These are phyloP conservation scores for Crotophaga sulcirostris DNA, from an alignment of 2,113 vertebrate species.

Conservation along the genomic window DNA sequence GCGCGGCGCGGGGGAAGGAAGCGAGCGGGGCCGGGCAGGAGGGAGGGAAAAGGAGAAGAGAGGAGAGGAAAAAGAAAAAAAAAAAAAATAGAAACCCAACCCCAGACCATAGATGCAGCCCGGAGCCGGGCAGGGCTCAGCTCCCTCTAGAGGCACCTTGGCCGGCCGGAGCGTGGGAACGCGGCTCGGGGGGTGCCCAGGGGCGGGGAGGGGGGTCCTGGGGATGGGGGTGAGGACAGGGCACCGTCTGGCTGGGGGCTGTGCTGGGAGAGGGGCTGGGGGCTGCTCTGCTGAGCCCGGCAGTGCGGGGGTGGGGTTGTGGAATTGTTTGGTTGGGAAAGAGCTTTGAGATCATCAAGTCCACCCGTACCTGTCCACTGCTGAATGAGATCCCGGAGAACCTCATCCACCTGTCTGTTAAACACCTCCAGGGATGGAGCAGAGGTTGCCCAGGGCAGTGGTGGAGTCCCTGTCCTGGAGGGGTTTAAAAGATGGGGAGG, in stretches of 20 bases:
- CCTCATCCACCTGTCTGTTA: too few species aligned
- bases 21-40: not conserved
- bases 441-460: too few species aligned
- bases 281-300: too few species aligned
- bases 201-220: not conserved
- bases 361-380: too few species aligned
- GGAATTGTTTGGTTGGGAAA: too few species aligned
- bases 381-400: too few species aligned
- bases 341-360: too few species aligned
- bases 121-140: not conserved
- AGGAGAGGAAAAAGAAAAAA: not conserved
- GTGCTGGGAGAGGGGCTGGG: not conserved
- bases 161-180: not conserved
- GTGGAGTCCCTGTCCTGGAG: too few species aligned
- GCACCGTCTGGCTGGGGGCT: not conserved
- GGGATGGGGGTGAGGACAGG: not conserved
- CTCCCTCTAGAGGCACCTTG: slow-evolving; percentile 56
- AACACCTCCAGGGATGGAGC: too few species aligned
- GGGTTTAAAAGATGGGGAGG: too few species aligned
- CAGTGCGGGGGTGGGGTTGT: too few species aligned
- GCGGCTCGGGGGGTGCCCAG: not conserved
- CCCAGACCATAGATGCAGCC: slow-evolving; percentile 8
- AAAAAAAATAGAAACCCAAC: not conserved
- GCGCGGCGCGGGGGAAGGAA: not conserved
- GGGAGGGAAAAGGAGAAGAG: not conserved